Evolutionary conservation across 2,797 vertebrate genomes (phyloP), one percentile per base, ranked within the genome.

Genomic region (Acanthiza pusilla): DNA sequence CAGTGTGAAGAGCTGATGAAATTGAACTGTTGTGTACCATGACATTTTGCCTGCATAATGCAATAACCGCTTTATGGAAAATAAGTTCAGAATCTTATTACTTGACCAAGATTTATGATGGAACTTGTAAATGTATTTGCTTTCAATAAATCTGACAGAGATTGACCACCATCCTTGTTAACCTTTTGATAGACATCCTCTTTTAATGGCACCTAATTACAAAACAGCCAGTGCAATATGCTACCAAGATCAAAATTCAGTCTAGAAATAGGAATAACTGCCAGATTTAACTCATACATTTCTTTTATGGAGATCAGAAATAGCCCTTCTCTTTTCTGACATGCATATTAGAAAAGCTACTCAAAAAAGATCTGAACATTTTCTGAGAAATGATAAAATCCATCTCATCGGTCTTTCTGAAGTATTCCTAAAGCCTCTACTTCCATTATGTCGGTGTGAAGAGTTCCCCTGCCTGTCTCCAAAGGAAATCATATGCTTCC

Each of bases 101-200:
- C 66, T 94, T 93, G 78, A 91, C 71, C 78, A 85, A 87, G 74
- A 94, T 97, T 94, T 97, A 94, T 82, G 75, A 79, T 30, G 36
- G 62, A 85, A 70, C 58, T 93, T 89, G 47, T 66, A 94, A 95
- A 95, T 88, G 40, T 90, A 93, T 94, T 97, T 95, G 75, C 43
- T 91, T 95, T 95, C 89, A 94, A 96, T 93, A 94, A 85, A 96
- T 90, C 72, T 94, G 77, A 93, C 89, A 90, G 65, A 87, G 83
- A 94, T 74, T 90, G 89, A 96, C 83, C 57, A 66, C 83, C 27
- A 77, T 48, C 29, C 68, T 67, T 92, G 87, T 96, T 91, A 96
- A 88, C 67, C 84, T 94, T 96, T 96, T 94, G 94, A 95, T 80
- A 93, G 88, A 92, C 85, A 74, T 77, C 45, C n/a, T 74, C 57